These are phyloP conservation scores for Drosophila greeni DNA, from an alignment of 2,888 invertebrate genomes.

Conservation along the genomic window DNA sequence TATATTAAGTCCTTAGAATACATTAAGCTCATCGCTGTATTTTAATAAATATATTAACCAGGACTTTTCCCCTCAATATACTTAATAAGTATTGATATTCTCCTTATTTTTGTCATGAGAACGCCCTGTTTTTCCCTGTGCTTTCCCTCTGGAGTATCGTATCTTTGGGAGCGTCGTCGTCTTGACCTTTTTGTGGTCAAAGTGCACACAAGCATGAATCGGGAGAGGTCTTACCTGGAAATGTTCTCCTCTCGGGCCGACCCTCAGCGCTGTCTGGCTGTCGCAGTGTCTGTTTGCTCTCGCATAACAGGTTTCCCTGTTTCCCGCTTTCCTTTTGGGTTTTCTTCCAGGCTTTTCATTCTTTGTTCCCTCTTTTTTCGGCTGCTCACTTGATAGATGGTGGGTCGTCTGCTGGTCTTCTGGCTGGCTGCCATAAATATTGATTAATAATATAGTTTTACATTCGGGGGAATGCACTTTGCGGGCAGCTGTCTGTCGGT, in stretches of 20 bases:
- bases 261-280: constrained; percentile 17
- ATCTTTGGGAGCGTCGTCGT: constrained; percentile 53
- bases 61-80: too few species aligned
- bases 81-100: too few species aligned
- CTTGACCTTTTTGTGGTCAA: constrained; percentile 72
- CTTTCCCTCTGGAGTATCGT: constrained; percentile 27
- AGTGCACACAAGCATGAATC: constrained; percentile 72
- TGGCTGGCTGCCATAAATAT: constrained; percentile 63
- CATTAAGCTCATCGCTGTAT: too few species aligned
- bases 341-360: constrained; percentile 24
- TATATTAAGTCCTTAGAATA: too few species aligned
- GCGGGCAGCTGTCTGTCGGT: constrained; percentile 56
- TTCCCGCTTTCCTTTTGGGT: constrained; percentile 50
- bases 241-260: constrained; percentile 20
- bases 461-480: constrained; percentile 49
- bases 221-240: constrained; percentile 47
- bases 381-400: constrained; percentile 62
- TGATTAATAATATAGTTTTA: constrained; percentile 66
- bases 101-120: not conserved
- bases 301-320: constrained; percentile 62
- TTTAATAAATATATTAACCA: too few species aligned
- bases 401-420: constrained; percentile 31
- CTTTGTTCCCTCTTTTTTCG: constrained; percentile 17
- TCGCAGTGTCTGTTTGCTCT: constrained; percentile 25
- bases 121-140: not conserved